Evolutionary conservation across 2,888 invertebrate species (phyloP).

Genomic region (Dascillus cervinus): DNA sequence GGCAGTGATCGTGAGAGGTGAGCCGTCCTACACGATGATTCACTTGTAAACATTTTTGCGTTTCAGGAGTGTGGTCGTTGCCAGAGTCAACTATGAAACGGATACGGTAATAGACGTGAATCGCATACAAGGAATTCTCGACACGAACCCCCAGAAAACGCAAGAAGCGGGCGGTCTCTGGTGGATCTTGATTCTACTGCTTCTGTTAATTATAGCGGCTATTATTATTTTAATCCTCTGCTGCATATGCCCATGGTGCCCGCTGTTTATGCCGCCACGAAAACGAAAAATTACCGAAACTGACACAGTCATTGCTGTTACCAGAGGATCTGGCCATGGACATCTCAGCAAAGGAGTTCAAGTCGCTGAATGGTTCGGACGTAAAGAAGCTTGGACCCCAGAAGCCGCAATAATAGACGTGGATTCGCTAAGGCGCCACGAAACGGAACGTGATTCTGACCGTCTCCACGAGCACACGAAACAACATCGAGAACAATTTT

Average conservation of each 20-base stretch:
- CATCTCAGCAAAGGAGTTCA: constrained; percentile 60
- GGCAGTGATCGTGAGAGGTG: constrained; percentile 51
- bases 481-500: constrained; percentile 49
- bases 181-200: constrained; percentile 71
- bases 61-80: constrained; percentile 63
- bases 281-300: constrained; percentile 67
- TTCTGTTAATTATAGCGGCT: constrained; percentile 64
- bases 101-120: constrained; percentile 63
- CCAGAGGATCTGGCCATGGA: constrained; percentile 55
- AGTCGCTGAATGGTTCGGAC: constrained; percentile 66
- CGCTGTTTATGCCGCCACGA: constrained; percentile 71
- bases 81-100: constrained; percentile 56
- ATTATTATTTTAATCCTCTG: constrained; percentile 68
- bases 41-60: constrained; percentile 7
- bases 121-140: constrained; percentile 57
- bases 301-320: constrained; percentile 67
- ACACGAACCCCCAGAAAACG: constrained; percentile 20
- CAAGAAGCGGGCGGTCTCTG: constrained; percentile 51
- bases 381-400: constrained; percentile 82
- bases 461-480: constrained; percentile 25
- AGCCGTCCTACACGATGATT: too few relatives aligned
- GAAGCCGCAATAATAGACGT: constrained; percentile 52
- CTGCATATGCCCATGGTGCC: constrained; percentile 78
- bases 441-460: constrained; percentile 71
- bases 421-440: constrained; percentile 68